These are phyloP conservation scores for Lobophora halterata DNA, from an alignment of 2,888 invertebrate species.

Conservation along the genomic window DNA sequence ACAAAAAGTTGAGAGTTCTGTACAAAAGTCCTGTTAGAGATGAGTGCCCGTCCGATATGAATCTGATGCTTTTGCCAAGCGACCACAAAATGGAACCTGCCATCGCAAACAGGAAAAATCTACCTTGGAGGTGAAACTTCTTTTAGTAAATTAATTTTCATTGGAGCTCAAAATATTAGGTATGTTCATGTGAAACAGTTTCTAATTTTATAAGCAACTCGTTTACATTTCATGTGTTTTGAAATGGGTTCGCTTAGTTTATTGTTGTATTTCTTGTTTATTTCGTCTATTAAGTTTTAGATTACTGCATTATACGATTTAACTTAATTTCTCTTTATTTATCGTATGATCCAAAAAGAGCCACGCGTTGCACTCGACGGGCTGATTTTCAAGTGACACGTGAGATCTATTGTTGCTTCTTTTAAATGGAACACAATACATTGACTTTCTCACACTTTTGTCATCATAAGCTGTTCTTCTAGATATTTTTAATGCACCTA, in stretches of 20 bases:
- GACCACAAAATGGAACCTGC: slow-evolving; percentile 3
- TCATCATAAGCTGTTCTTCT: slow-evolving; percentile 15
- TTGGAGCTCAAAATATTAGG: slow-evolving; percentile 1
- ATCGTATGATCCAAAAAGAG: slow-evolving; percentile 4
- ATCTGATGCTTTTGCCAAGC: slow-evolving; percentile 14
- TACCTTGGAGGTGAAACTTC: slow-evolving; percentile 41
- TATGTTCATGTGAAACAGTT: slow-evolving; percentile 32
- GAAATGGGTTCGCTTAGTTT: slow-evolving; percentile 17
- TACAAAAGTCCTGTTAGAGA: slow-evolving; percentile 40
- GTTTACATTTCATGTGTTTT: slow-evolving; percentile 5
- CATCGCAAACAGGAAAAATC: slow-evolving; percentile 16
- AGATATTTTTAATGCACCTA: slow-evolving; percentile 11
- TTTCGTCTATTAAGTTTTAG: slow-evolving; percentile 41
- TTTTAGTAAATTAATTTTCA: slow-evolving; percentile 4
- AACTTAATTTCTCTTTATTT: slow-evolving; percentile 22
- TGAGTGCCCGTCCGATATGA: slow-evolving; percentile 31
- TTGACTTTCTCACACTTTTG: slow-evolving; percentile 29
- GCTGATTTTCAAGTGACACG: slow-evolving; percentile 30
- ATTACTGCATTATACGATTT: slow-evolving; percentile 38
- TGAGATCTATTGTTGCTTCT: slow-evolving; percentile 29
- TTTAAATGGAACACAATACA: slow-evolving; percentile 24
- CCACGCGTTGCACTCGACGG: slow-evolving; percentile 10
- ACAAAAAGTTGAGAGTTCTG: slow-evolving; percentile 44
- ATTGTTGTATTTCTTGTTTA: slow-evolving; percentile 29
- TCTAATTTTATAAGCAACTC: slow-evolving; percentile 2